Conservation (phyloP, 2,888 invertebrate species). For the Ormyrus labotus region DNA sequence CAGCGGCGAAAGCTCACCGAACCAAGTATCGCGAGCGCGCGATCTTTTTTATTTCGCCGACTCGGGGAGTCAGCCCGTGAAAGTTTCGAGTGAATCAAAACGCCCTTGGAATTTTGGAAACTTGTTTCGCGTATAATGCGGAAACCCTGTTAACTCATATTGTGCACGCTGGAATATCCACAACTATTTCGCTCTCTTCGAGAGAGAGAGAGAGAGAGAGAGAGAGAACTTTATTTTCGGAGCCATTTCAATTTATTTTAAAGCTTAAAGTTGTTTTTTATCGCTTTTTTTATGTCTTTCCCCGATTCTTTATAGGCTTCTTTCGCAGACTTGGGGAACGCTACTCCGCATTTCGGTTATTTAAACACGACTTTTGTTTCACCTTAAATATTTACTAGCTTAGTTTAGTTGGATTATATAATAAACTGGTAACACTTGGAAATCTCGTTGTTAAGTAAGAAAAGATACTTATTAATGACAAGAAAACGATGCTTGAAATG, state of each 20-base stretch:
- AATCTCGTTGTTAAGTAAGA: too few species aligned
- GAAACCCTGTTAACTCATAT: constrained; percentile 25
- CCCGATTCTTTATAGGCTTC: too few species aligned
- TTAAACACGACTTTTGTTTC: too few species aligned
- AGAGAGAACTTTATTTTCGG: constrained; percentile 29
- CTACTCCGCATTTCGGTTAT: too few species aligned
- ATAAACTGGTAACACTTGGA: too few species aligned
- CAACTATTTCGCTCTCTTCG: constrained; percentile 10
- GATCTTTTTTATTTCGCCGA: constrained; percentile 21
- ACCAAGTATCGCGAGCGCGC: neutral
- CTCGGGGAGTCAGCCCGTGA: neutral
- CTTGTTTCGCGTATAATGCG: constrained; percentile 11
- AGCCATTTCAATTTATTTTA: constrained; percentile 22
- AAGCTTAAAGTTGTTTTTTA: neutral
- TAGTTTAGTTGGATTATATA: too few species aligned
- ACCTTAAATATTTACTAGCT: too few species aligned
- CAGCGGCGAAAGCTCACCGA: neutral
- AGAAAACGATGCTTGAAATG: too few species aligned
- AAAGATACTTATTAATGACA: too few species aligned
- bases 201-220: constrained; percentile 1
- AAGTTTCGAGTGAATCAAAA: constrained; percentile 43
- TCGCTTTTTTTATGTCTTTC: too few species aligned
- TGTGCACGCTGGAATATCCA: neutral
- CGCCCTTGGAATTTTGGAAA: constrained; percentile 36
- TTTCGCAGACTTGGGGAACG: too few species aligned